A percentile compares a stretch with the other conserved stretches of the same genome.
phyloP scores from a whole-genome alignment of 2,797 vertebrate species.

The Chanos chanos region DNA sequence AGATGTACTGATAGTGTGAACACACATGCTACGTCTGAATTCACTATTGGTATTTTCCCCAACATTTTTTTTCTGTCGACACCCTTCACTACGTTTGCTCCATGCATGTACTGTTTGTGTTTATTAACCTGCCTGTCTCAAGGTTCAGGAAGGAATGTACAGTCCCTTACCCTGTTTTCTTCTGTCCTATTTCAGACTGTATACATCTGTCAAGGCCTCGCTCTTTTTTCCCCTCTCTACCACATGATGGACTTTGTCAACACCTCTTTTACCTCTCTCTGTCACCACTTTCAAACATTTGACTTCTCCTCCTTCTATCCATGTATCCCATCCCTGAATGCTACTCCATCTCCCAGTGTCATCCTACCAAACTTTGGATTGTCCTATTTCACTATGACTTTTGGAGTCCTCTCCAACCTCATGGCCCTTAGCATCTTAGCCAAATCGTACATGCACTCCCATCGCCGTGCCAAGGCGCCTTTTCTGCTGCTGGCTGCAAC shows the following conservation, averaged over 20 bases:
- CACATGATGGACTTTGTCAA: conserved; percentile 30
- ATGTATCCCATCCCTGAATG: conserved; percentile 30
- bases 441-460: conserved; percentile 48
- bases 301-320: conserved; percentile 38
- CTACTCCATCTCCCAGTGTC: neutral
- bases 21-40: too few relatives aligned
- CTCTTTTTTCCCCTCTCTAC: neutral
- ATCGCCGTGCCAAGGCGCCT: conserved; percentile 58
- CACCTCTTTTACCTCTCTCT: conserved; percentile 15
- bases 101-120: too few relatives aligned
- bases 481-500: conserved; percentile 63
- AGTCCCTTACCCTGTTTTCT: neutral
- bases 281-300: conserved; percentile 33
- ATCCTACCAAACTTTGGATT: conserved; percentile 44
- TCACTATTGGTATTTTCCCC: too few relatives aligned
- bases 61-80: too few relatives aligned
- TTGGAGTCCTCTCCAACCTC: conserved; percentile 67
- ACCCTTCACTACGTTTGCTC: too few relatives aligned
- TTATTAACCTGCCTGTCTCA: too few relatives aligned
- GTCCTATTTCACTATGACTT: conserved; percentile 69
- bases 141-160: too few relatives aligned
- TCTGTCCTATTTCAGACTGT: conserved; percentile 39
- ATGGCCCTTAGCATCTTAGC: conserved; percentile 62
- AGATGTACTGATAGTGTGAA: too few relatives aligned
- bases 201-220: conserved; percentile 37